Conservation (phyloP, 2,888 invertebrate genomes). For the Petrolisthes manimaculis region DNA sequence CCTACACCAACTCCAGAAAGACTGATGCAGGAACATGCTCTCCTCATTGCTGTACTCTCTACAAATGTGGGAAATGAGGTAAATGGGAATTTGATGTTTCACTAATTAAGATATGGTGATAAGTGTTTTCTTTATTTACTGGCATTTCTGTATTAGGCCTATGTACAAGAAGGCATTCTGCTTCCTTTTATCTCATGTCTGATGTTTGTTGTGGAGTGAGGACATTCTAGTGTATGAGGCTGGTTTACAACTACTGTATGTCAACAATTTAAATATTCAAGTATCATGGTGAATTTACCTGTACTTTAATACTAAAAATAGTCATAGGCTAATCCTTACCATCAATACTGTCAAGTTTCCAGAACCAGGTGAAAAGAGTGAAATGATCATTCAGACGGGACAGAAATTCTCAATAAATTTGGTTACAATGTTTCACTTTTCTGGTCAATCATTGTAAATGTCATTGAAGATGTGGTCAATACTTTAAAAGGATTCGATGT, state of each 20-base stretch:
- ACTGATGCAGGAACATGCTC: constrained; percentile 82
- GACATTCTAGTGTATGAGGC: no score
- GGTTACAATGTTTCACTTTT: background rate
- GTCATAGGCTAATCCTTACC: no score
- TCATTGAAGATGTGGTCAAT: no score
- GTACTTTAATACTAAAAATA: no score
- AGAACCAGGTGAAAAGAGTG: no score
- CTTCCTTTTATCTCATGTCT: background rate
- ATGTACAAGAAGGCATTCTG: background rate
- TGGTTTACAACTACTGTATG: no score
- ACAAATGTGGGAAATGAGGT: constrained; percentile 92
- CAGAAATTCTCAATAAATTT: background rate
- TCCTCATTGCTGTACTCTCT: constrained; percentile 86
- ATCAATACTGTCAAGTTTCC: no score
- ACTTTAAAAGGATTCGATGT: no score
- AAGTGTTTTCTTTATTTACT: background rate
- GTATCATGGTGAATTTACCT: no score
- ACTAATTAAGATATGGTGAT: background rate
- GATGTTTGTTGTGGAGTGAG: background rate
- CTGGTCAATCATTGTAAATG: background rate
- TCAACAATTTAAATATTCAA: no score
- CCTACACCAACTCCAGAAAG: constrained; percentile 62
- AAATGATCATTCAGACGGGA: no score
- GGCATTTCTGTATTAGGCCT: background rate
- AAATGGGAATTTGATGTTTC: background rate